Evolutionary conservation across 2,888 invertebrate genomes (phyloP).

Genomic region (Leptopilina drosophilae): DNA sequence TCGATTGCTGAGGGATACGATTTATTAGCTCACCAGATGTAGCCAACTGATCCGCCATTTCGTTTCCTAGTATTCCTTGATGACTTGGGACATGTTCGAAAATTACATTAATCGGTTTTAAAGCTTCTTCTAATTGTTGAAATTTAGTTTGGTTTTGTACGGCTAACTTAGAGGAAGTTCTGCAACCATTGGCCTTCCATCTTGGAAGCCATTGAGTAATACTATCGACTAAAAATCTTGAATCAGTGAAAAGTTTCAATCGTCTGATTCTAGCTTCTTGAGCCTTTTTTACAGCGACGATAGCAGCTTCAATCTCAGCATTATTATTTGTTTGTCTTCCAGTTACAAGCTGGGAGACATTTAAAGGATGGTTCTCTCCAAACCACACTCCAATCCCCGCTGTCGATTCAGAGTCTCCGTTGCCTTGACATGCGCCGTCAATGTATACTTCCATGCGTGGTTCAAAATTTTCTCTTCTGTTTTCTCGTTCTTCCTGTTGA

Average conservation of each 20-base stretch:
- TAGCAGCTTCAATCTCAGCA: constrained; percentile 94
- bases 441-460: constrained; percentile 85
- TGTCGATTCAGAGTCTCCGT: constrained; percentile 84
- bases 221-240: neutral
- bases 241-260: neutral
- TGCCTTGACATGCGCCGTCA: constrained; percentile 92
- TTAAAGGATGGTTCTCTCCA: constrained; percentile 74
- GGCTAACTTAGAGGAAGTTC: neutral
- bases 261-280: constrained; percentile 70
- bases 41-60: no score
- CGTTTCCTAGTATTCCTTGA: neutral
- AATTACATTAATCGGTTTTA: neutral
- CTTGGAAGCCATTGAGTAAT: neutral
- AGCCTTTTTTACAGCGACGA: constrained; percentile 85
- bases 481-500: no score
- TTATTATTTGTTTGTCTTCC: constrained; percentile 94
- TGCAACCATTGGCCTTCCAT: neutral
- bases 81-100: neutral
- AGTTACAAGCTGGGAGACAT: constrained; percentile 85
- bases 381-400: constrained; percentile 96
- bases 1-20: no score
- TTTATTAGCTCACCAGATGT: no score
- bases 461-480: constrained; percentile 61
- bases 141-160: neutral
- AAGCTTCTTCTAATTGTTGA: neutral